A percentile compares a stretch with the other conserved stretches of the same genome.
Evolutionary conservation across 1,140 invertebrate genomes (phyloP).

Genomic region (Pectinophora gossypiella): DNA sequence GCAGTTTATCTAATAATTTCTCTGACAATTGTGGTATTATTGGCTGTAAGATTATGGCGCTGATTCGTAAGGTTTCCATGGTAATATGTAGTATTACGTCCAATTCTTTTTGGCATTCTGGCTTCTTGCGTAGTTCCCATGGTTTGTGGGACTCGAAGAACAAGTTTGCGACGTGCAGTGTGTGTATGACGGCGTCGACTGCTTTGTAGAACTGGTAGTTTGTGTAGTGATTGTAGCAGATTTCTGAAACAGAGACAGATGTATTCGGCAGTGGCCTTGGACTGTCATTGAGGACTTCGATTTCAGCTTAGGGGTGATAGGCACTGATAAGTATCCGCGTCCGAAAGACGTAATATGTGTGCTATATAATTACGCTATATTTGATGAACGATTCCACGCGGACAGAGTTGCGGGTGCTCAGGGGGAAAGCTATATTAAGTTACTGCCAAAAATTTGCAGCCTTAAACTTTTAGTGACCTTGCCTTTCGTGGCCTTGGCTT

Average conservation of each 20-base stretch:
- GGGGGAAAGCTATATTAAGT: too few species aligned
- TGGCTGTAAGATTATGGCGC: conserved; percentile 87
- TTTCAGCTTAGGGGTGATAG: too few species aligned
- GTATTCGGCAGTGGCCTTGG: too few species aligned
- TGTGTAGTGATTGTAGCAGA: conserved; percentile 81
- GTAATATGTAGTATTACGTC: conserved; percentile 86
- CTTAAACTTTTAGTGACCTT: too few species aligned
- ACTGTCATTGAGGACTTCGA: too few species aligned
- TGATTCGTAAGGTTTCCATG: conserved; percentile 88
- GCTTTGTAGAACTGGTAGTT: conserved; percentile 90
- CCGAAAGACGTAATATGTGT: too few species aligned
- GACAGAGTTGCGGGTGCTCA: too few species aligned
- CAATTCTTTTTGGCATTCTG: conserved; percentile 75
- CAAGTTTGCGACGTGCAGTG: conserved; percentile 86
- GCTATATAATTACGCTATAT: too few species aligned
- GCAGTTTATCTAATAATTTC: conserved; percentile 82
- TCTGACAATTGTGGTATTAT: conserved; percentile 85
- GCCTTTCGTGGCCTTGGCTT: too few species aligned
- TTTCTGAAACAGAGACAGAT: conserved; percentile 62
- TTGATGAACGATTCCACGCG: too few species aligned
- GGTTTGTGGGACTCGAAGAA: conserved; percentile 92
- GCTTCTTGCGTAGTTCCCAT: conserved; percentile 84
- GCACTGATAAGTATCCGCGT: too few species aligned
- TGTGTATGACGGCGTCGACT: conserved; percentile 84
- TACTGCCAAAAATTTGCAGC: too few species aligned